Evolutionary conservation across 2,113 vertebrate species (phyloP), one percentile per base, ranked within the genome.

Genomic region (Clupea harengus): DNA sequence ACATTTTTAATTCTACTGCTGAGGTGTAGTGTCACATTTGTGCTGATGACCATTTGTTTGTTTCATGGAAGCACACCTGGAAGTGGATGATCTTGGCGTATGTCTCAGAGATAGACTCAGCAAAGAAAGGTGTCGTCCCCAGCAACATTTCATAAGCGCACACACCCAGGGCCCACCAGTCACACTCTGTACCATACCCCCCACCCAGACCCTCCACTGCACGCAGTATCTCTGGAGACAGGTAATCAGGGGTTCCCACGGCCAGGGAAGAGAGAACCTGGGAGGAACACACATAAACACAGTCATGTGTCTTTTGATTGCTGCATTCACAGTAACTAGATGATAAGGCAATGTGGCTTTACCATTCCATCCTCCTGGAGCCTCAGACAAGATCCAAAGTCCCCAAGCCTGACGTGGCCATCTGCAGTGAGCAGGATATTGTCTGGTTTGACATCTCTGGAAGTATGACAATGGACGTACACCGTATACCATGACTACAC

Each of bases 141-240:
- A 95, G 94, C 87, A 97, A 93, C 97, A 98, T 97, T 88, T 98
- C 97, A 0, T 95, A 97, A 49, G 95, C 95, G 44, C 97, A 96
- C 52, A 97, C 93, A 0, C 97, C 97, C 84, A 97, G 90, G 0
- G 97, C 95, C 97, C 97, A 98, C 97, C 97, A 98, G 93, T 98
- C 97, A 83, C 96, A 97, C 86, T 97, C 96, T 0, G 92, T 90
- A 4, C 97, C 96, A 0, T 97, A 97, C 6, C 93, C 92, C 6
- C 93, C 92, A 47, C 93, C 85, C 8, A 89, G 85, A 0, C 95
- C 94, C 13, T 96, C 95, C 10, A 97, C 93, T 0, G 96, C 95
- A 82, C 90, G 92, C 91, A 98, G 91, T 83, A 97, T 97, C 94
- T 98, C 97, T 0, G 97, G 97, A 82, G 97, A 96, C 89, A 97